Percentiles rank a stretch among this genome's conserved stretches.
Evolutionary conservation across 2,797 vertebrate species (phyloP).

Genomic region (Rhynchonycteris naso): DNA sequence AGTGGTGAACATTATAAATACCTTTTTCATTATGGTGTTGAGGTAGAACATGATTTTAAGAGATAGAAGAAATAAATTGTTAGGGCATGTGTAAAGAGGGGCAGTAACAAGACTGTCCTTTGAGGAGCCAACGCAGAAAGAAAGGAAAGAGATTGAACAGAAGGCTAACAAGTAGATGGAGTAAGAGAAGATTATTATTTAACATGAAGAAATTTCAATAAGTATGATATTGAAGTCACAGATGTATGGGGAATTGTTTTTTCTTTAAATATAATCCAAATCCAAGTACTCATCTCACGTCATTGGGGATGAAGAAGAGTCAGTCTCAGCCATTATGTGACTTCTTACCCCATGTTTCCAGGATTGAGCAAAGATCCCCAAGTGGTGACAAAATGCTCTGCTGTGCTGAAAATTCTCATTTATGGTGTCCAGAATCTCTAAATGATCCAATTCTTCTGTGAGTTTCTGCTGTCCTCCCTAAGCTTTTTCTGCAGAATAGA

Average conservation of each 20-base stretch:
- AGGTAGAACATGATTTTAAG: background rate
- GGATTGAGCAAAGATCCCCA: background rate
- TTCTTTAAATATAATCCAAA: slow-evolving; percentile 5
- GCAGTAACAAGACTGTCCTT: background rate
- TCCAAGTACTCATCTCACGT: background rate
- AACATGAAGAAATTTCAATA: background rate
- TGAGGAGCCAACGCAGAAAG: background rate
- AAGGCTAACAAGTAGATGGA: background rate
- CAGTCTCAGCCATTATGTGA: background rate
- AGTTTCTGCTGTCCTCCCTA: background rate
- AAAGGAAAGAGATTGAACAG: background rate
- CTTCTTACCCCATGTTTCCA: rapidly evolving
- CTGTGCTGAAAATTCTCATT: background rate
- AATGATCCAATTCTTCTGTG: background rate
- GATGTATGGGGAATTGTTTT: background rate
- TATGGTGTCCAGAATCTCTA: background rate
- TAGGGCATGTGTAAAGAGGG: background rate
- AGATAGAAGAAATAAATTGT: background rate
- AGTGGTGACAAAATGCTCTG: background rate
- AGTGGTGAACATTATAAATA: background rate
- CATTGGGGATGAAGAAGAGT: background rate
- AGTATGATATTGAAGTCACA: background rate
- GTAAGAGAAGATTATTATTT: background rate
- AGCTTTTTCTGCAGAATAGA: background rate
- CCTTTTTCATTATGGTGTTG: background rate